These are phyloP conservation scores for Platorchestia sp. DNA, from an alignment of 1,140 invertebrate genomes.

Conservation along the genomic window DNA sequence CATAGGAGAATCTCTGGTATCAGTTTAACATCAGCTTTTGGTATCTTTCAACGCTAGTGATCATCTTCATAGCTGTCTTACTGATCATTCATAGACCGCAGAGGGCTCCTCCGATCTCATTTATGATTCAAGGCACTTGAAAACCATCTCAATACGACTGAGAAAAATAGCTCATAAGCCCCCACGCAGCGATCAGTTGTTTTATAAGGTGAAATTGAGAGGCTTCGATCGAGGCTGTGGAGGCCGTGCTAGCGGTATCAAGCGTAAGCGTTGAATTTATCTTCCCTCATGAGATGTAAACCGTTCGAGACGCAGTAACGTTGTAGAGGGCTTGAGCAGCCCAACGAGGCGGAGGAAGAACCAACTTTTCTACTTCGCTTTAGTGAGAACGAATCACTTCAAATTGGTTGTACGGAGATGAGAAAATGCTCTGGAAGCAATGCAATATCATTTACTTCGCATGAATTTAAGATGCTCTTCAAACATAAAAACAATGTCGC, in stretches of 20 bases:
- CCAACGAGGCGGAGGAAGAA: neutral
- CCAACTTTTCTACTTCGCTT: neutral
- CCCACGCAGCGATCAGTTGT: conserved; percentile 11
- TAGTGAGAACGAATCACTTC: neutral
- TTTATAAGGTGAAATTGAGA: conserved; percentile 11
- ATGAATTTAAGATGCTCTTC: too few relatives aligned
- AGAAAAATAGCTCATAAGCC: neutral
- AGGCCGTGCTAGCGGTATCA: neutral
- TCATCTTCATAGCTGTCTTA: neutral
- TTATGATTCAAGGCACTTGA: conserved; percentile 5
- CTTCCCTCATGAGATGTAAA: neutral
- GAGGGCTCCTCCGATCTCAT: neutral
- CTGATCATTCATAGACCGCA: neutral
- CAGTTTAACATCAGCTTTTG: too few relatives aligned
- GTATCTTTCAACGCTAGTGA: neutral
- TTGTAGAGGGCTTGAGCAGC: neutral
- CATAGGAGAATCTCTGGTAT: too few relatives aligned
- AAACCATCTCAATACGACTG: neutral
- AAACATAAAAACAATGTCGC: too few relatives aligned
- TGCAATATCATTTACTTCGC: neutral
- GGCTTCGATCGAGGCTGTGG: neutral
- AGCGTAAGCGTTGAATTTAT: neutral
- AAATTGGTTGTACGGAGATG: neutral
- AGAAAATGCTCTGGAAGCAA: neutral
- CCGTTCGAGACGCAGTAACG: neutral